Base-by-base conservation (phyloP, 1,140 invertebrate genomes). In the Sesamia nonagrioides region DNA sequence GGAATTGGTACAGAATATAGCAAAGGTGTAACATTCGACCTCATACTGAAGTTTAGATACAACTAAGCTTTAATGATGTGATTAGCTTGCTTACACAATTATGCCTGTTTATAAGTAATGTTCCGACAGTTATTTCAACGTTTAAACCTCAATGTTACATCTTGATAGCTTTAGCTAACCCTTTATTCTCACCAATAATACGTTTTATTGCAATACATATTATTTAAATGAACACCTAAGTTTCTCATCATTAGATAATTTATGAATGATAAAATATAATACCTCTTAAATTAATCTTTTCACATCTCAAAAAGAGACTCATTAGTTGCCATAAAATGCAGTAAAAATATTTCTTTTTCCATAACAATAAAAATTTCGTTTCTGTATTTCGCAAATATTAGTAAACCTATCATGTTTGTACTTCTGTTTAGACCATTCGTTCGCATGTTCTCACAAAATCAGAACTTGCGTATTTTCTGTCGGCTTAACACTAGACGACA, bases 351-450 rank as follows among this genome's bases (percentile, higher is more conserved):
- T 66, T 68, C 15, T 48, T 37, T 37, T 71, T 37, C 15, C 48
- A 54, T 54, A 54, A 54, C 33, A 33, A 54, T 54, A 37, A 54
- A 71, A 71, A 73, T 73, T 73, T 73, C 69, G 15, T 15, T 50
- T 4, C 45, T 18, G 37, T 37, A 71, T 52, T 71, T 71, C 18
- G 35, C 71, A 73, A 73, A 71, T 52, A 71, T 52, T 58, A 73
- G 52, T 37, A 40, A 40, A 40, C 37, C 50, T 21, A 13, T n/a
- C 37, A 56, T 56, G 17, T 56, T 18, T 56, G 35, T 58, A 58
- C 17, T 58, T 73, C 4, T 40, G 13, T 73, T 37, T 58, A 56
- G 52, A 21, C 37, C 13, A 17, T 42, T 42, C 27, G 35, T 73
- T 73, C 35, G n/a, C 52, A 35, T 2, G 2, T 21, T 15, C 50